phyloP scores from a whole-genome alignment of 1,140 invertebrate genomes.

The Drosophila repleta region DNA sequence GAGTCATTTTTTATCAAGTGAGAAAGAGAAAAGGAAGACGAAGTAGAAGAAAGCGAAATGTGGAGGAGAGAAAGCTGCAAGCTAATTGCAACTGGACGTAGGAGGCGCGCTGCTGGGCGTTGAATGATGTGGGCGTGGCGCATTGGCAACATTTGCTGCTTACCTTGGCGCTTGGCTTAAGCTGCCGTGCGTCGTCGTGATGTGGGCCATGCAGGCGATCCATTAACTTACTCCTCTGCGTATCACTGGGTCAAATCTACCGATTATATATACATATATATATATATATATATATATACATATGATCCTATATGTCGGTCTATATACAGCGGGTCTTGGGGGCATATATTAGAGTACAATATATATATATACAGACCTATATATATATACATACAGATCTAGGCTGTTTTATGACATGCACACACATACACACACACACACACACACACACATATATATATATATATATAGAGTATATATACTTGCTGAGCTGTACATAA shows the following conservation, averaged over 20 bases:
- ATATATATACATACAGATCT: constrained; percentile 12
- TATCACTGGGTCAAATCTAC: constrained; percentile 7
- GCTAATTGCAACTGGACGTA: neutral
- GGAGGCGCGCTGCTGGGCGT: neutral
- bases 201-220: constrained; percentile 82
- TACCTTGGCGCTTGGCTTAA: constrained; percentile 83
- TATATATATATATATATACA: neutral
- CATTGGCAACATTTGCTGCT: constrained; percentile 32
- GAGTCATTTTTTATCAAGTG: constrained; percentile 33
- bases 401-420: constrained; percentile 14
- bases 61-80: constrained; percentile 14
- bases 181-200: constrained; percentile 81
- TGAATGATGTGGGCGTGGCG: neutral
- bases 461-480: constrained; percentile 10
- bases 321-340: neutral
- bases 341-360: neutral
- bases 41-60: constrained; percentile 7
- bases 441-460: constrained; percentile 8
- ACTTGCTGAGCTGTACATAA: constrained; percentile 26
- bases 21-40: neutral
- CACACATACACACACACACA: constrained; percentile 4
- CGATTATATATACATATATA: neutral
- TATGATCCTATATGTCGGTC: neutral
- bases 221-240: constrained; percentile 68
- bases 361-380: constrained; percentile 1